phyloP scores from a whole-genome alignment of 2,113 vertebrate genomes.

The Mirza zaza region DNA sequence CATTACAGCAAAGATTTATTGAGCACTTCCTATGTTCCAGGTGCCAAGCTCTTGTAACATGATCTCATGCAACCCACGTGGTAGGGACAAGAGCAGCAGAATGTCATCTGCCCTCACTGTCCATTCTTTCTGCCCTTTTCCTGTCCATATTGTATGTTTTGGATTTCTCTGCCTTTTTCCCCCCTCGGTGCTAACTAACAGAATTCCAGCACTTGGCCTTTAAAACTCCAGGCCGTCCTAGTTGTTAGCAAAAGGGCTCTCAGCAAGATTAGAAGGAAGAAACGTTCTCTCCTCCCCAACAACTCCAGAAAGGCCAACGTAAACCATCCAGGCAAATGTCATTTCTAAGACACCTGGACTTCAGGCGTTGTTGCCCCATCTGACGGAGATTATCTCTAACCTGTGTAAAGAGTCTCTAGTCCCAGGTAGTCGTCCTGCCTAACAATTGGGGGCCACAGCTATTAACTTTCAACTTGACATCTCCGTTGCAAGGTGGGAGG shows the following conservation, averaged over 20 bases:
- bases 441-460: neutral
- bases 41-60: neutral
- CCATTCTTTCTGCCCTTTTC: neutral
- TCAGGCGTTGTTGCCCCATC: neutral
- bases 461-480: neutral
- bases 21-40: neutral
- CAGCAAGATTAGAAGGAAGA: neutral
- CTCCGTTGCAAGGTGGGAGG: neutral
- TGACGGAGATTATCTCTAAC: neutral
- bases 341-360: neutral
- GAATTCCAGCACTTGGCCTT: neutral
- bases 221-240: neutral
- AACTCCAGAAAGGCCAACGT: neutral
- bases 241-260: neutral
- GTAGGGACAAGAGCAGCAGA: neutral
- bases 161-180: neutral
- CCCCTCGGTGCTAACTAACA: neutral
- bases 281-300: neutral
- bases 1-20: neutral
- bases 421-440: neutral
- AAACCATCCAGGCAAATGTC: neutral
- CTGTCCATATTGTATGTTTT: neutral
- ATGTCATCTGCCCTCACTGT: accelerated
- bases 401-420: neutral
- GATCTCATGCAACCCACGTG: neutral